Evolutionary conservation across 1,140 invertebrate genomes (phyloP).

Genomic region (Psix sp.): DNA sequence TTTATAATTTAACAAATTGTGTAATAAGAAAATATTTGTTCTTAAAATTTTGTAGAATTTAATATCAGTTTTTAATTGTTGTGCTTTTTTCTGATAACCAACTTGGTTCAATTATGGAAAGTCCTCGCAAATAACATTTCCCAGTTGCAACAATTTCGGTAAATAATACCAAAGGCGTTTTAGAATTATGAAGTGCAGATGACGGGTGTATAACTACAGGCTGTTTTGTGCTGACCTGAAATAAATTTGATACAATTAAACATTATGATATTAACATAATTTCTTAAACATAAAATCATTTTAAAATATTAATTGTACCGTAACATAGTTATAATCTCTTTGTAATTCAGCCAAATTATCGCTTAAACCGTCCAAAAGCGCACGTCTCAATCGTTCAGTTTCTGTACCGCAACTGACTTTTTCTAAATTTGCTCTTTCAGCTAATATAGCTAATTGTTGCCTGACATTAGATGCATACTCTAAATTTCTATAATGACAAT

Average conservation of each 20-base stretch:
- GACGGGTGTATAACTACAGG: constrained; percentile 89
- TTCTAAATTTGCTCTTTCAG: constrained; percentile 82
- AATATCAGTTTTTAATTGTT: constrained; percentile 8
- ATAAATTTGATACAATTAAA: constrained; percentile 31
- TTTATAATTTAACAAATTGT: too few species aligned
- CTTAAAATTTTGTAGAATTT: neutral
- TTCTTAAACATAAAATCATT: neutral
- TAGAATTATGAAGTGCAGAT: constrained; percentile 84
- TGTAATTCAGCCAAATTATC: constrained; percentile 93
- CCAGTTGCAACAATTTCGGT: constrained; percentile 92
- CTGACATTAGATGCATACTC: constrained; percentile 88
- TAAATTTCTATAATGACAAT: constrained; percentile 90
- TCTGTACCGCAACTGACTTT: constrained; percentile 86
- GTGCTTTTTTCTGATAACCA: constrained; percentile 80
- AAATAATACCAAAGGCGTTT: constrained; percentile 89
- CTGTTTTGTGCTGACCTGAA: constrained; percentile 81
- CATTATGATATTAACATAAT: constrained; percentile 8
- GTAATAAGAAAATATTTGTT: neutral
- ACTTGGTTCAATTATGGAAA: constrained; percentile 84
- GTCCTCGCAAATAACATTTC: constrained; percentile 87
- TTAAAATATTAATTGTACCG: constrained; percentile 79
- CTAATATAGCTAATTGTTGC: constrained; percentile 88
- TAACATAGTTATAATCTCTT: constrained; percentile 84
- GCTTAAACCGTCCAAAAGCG: constrained; percentile 89
- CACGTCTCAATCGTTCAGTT: constrained; percentile 85